Percentiles rank a stretch among this genome's conserved stretches.
Conservation (phyloP, 2,888 invertebrate species). For the Monopis laevigella region DNA sequence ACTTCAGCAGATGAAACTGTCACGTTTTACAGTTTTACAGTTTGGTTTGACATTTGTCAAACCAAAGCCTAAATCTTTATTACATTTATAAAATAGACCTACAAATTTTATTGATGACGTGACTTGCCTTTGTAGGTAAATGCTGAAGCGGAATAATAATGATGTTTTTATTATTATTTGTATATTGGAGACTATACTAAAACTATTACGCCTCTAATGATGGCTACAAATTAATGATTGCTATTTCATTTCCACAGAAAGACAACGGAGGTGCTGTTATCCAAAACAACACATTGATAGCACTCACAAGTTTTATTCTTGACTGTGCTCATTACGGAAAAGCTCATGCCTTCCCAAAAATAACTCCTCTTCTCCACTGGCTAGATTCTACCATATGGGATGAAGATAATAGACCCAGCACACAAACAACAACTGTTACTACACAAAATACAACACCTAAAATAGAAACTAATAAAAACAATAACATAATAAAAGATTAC, state of each 20-base stretch:
- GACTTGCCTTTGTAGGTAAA: no score
- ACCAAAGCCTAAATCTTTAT: no score
- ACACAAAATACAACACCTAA: slow-evolving; percentile 21
- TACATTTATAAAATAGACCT: no score
- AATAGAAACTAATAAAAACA: slow-evolving; percentile 23
- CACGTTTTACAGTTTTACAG: no score
- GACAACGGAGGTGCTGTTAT: slow-evolving; percentile 56
- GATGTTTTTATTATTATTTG: no score
- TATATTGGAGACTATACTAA: no score
- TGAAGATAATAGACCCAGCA: slow-evolving; percentile 38
- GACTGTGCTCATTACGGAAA: slow-evolving; percentile 47
- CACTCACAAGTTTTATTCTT: slow-evolving; percentile 40
- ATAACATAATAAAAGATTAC: slow-evolving; percentile 19
- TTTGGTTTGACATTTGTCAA: no score
- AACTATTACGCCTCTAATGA: no score
- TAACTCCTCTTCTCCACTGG: slow-evolving; percentile 42
- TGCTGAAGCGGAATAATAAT: no score
- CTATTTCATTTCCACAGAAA: slow-evolving; percentile 29
- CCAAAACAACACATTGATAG: slow-evolving; percentile 50
- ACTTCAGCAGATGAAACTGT: no score
- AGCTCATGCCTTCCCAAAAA: slow-evolving; percentile 51
- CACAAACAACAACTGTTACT: slow-evolving; percentile 17
- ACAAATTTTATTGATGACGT: no score
- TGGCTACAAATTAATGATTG: slow-evolving; percentile 11
- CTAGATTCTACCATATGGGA: slow-evolving; percentile 54